Evolutionary conservation across 2,113 vertebrate species (phyloP), one percentile per base, ranked within the genome.

Genomic region (Crotalus viridis): DNA sequence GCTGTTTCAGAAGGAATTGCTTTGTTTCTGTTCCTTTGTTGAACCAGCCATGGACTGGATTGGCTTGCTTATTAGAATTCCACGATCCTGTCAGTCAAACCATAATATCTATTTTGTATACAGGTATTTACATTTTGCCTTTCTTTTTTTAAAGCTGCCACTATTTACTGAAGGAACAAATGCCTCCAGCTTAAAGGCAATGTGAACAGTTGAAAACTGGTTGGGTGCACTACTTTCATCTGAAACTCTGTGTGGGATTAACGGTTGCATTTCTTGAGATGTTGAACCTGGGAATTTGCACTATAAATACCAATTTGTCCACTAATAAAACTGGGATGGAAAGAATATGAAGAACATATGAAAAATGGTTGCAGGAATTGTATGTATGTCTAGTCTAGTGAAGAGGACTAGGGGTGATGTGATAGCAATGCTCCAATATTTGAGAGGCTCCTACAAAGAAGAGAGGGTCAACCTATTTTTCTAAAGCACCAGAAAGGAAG

Each of bases 21-120:
- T 91, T 22, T 95, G 95, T 94, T 94, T 96, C 95, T 96, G 95
- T 97, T 97, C 95, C 95, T 97, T 96, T 97, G 95, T 96, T 95
- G 95, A 95, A 56, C 93, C 91, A 0, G 6, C 0, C 0, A 94
- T 94, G 93, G 88, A 96, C 93, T 43, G 43, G 43, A 39, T 39
- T 95, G 94, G 95, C 95, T 95, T 94, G 95, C 95, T 94, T 94
- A 91, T 94, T 93, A 95, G 95, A 96, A 97, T 97, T 94, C 95
- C 94, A 94, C 95, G 96, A 94, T 92, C 3, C 95, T 95, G 92
- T 97, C 97, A 96, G 90, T 97, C 97, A 96, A 92, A 90, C 59
- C 94, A 24, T 91, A 95, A 92, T 90, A 1, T 93, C 95, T 94
- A 94, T 96, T 97, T 95, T 91, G 7, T 93, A 91, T 92, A 33